phyloP scores from a whole-genome alignment of 2,113 vertebrate species.

The Sciurus niger region DNA sequence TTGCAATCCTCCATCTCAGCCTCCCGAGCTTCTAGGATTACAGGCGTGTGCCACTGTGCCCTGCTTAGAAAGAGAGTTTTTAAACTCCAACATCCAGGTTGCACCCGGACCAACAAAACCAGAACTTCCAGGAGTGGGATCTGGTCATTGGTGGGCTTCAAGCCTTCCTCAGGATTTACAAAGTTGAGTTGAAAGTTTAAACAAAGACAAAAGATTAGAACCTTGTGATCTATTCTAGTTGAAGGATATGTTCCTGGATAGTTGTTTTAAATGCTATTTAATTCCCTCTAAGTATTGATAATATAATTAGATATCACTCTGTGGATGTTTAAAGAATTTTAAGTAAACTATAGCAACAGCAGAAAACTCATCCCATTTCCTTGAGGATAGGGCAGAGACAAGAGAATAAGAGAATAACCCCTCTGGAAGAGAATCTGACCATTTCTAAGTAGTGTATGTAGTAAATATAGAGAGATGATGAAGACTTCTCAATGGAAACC shows the following conservation, averaged over 20 bases:
- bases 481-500: not conserved
- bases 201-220: not conserved
- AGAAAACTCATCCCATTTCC: not conserved
- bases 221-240: not conserved
- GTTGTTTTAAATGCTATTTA: not conserved
- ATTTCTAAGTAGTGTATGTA: not conserved
- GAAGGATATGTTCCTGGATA: not conserved
- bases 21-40: too few relatives aligned
- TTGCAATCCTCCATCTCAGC: too few relatives aligned
- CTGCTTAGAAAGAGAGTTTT: not conserved
- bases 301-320: not conserved
- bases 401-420: not conserved
- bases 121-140: not conserved
- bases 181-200: not conserved
- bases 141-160: not conserved
- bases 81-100: not conserved
- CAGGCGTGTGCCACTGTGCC: too few relatives aligned
- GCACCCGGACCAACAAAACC: not conserved
- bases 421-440: not conserved
- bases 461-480: not conserved
- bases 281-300: not conserved
- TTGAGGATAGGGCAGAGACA: not conserved
- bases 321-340: not conserved
- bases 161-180: not conserved
- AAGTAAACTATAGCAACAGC: not conserved